phyloP scores from a whole-genome alignment of 2,797 vertebrate genomes.

The Kryptolebias ocellatus region DNA sequence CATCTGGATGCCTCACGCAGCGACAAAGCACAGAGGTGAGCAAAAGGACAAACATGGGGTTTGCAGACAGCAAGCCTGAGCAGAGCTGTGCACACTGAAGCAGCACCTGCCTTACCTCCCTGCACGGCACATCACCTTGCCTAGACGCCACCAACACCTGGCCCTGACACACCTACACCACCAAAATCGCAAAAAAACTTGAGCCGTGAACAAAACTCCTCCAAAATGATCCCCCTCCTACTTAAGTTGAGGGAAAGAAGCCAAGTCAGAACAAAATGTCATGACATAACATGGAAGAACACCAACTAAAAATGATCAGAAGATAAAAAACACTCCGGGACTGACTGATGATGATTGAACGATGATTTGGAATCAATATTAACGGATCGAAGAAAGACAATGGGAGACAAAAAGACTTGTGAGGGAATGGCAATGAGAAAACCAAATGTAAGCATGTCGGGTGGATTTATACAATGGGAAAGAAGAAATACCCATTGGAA shows the following conservation, averaged over 20 bases:
- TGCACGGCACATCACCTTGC: slow-evolving; percentile 76
- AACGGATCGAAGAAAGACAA: slow-evolving; percentile 57
- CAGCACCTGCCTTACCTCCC: slow-evolving; percentile 83
- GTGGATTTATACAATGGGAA: slow-evolving; percentile 70
- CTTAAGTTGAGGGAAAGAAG: slow-evolving; percentile 81
- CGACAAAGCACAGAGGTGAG: slow-evolving; percentile 81
- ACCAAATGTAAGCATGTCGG: slow-evolving; percentile 57
- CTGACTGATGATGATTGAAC: slow-evolving; percentile 30
- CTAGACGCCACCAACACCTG: slow-evolving; percentile 79
- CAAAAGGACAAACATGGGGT: slow-evolving; percentile 81
- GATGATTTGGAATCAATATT: slow-evolving; percentile 63
- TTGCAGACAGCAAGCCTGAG: slow-evolving; percentile 81
- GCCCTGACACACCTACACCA: slow-evolving; percentile 77
- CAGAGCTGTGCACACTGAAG: slow-evolving; percentile 83
- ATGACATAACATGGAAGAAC: slow-evolving; percentile 76
- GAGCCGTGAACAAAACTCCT: slow-evolving; percentile 73
- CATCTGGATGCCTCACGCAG: slow-evolving; percentile 76
- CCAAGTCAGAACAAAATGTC: slow-evolving; percentile 82
- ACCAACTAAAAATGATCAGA: slow-evolving; percentile 70
- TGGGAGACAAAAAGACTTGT: slow-evolving; percentile 47
- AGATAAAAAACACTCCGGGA: slow-evolving; percentile 65
- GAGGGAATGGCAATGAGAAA: slow-evolving; percentile 66
- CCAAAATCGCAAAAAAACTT: slow-evolving; percentile 71
- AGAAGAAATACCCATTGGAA: slow-evolving; percentile 62
- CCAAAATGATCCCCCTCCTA: slow-evolving; percentile 70